phyloP scores from a whole-genome alignment of 2,797 vertebrate genomes.

The Sebastolobus altivelis region DNA sequence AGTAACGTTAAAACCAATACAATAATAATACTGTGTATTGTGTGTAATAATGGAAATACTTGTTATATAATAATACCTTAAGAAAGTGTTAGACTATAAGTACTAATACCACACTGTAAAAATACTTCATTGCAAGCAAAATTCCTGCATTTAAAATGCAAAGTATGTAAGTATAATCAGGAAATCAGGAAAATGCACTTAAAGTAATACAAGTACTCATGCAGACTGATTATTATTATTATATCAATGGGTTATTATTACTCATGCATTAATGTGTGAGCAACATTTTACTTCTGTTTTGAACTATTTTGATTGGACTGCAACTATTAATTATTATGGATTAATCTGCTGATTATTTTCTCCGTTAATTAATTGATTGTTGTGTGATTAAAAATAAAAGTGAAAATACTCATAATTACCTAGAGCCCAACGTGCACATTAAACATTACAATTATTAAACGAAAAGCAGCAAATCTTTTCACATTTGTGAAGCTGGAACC shows the following conservation, averaged over 20 bases:
- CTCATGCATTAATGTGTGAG: neutral
- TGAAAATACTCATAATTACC: neutral
- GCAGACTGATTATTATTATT: neutral
- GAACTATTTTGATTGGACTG: neutral
- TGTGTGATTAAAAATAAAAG: neutral
- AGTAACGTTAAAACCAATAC: neutral
- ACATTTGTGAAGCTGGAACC: too few relatives aligned
- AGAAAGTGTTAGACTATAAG: neutral
- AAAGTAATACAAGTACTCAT: neutral
- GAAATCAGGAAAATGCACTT: neutral
- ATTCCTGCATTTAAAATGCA: too few relatives aligned
- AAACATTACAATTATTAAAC: neutral
- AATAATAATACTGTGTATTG: neutral
- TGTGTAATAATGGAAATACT: neutral
- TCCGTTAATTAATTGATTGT: neutral
- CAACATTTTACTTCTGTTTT: neutral
- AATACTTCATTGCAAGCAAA: too few relatives aligned
- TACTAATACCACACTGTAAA: too few relatives aligned
- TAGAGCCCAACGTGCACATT: neutral
- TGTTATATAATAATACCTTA: neutral
- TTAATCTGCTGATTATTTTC: neutral
- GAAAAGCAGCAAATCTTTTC: neutral
- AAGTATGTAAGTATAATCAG: neutral
- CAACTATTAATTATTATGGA: neutral
- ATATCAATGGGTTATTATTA: neutral